phyloP scores from a whole-genome alignment of 2,888 invertebrate genomes.

The Chorisops tibialis region DNA sequence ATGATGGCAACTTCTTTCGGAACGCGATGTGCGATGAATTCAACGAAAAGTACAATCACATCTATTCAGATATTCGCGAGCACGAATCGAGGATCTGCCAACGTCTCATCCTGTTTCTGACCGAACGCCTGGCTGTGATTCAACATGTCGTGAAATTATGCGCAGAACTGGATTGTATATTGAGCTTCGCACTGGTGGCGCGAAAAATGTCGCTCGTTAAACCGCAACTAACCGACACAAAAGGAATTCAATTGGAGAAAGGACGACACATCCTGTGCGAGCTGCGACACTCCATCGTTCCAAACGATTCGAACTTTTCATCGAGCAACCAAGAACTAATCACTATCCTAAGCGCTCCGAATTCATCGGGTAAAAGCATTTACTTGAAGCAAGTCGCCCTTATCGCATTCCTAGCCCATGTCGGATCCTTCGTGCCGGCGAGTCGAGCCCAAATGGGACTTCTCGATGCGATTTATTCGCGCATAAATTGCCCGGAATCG shows the following conservation, averaged over 20 bases:
- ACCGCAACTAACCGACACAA: conserved; percentile 46
- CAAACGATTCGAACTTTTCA: conserved; percentile 30
- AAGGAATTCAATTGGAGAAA: conserved; percentile 45
- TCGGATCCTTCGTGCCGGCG: conserved; percentile 88
- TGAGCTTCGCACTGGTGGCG: conserved; percentile 49
- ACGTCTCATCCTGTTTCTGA: conserved; percentile 61
- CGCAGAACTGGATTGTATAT: conserved; percentile 48
- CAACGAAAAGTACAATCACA: conserved; percentile 74
- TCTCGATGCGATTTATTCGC: conserved; percentile 69
- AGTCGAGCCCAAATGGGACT: conserved; percentile 67
- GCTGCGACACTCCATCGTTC: conserved; percentile 25
- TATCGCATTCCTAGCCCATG: conserved; percentile 79
- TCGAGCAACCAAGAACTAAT: conserved; percentile 53
- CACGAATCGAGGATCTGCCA: conserved; percentile 77
- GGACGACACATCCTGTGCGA: conserved; percentile 36
- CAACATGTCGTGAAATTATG: conserved; percentile 61
- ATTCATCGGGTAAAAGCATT: conserved; percentile 88
- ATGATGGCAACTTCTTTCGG: conserved; percentile 48
- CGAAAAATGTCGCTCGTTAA: conserved; percentile 45
- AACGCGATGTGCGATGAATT: conserved; percentile 58
- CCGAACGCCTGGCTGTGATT: conserved; percentile 48
- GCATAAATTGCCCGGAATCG: conserved; percentile 74
- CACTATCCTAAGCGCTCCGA: conserved; percentile 84
- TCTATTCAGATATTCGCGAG: conserved; percentile 73
- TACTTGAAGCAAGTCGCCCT: conserved; percentile 83